Conservation (phyloP, 2,888 invertebrate genomes). For the Conus canariensis region DNA sequence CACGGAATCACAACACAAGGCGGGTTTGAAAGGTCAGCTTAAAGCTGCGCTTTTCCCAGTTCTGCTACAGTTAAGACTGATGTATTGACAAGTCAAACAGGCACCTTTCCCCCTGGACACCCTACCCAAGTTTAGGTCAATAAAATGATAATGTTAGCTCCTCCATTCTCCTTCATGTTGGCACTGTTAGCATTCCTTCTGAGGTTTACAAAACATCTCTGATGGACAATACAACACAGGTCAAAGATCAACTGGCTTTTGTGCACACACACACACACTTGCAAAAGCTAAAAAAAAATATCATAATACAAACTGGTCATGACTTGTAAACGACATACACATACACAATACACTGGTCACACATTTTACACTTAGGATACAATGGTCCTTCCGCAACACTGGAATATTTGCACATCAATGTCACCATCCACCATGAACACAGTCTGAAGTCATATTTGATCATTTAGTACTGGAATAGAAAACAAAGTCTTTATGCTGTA, state of each 20-base stretch:
- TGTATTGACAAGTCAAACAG: not conserved
- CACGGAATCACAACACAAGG: slow-evolving; percentile 4
- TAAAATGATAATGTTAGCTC: not conserved
- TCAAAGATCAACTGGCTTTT: not conserved
- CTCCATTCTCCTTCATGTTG: not conserved
- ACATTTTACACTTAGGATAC: no score
- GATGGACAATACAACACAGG: not conserved
- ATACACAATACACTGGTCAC: not conserved
- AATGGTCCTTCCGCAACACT: no score
- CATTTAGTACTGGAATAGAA: no score
- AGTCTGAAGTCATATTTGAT: no score
- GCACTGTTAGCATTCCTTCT: slow-evolving; percentile 21
- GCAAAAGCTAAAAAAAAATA: no score
- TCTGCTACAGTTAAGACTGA: not conserved
- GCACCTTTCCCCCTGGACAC: not conserved
- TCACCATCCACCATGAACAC: no score
- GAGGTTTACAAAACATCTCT: slow-evolving; percentile 32
- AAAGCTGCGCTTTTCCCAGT: not conserved
- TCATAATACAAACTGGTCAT: no score
- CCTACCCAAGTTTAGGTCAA: not conserved
- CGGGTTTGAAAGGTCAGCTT: not conserved
- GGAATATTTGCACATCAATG: no score
- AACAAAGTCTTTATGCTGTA: no score
- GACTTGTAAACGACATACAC: not conserved
- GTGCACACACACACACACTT: not conserved